phyloP scores from a whole-genome alignment of 2,113 vertebrate genomes.

The Sander lucioperca region DNA sequence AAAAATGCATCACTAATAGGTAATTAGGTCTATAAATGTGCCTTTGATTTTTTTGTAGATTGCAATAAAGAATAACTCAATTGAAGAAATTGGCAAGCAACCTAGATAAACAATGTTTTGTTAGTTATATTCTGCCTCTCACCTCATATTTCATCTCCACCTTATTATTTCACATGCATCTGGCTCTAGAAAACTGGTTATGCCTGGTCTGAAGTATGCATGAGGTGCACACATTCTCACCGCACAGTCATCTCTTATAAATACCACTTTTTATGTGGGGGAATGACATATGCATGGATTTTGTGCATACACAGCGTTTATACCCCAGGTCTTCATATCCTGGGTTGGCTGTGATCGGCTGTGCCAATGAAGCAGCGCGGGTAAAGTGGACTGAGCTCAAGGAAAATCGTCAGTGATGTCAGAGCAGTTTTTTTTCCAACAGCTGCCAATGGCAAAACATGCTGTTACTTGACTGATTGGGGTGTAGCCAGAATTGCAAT shows the following conservation, averaged over 20 bases:
- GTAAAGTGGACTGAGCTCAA: no score
- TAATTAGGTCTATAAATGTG: neutral
- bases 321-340: neutral
- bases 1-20: no score
- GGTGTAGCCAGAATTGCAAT: conserved; percentile 2
- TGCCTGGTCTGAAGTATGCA: neutral
- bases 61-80: neutral
- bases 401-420: no score
- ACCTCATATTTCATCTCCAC: neutral
- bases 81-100: neutral
- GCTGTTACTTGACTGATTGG: conserved; percentile 17
- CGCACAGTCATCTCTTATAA: neutral
- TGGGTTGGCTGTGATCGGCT: neutral
- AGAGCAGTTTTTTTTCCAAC: neutral
- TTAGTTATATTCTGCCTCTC: neutral
- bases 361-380: neutral
- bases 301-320: neutral
- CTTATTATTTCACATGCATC: neutral
- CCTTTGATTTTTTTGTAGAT: neutral
- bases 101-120: no score
- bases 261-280: neutral
- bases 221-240: neutral
- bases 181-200: neutral
- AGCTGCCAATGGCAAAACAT: conserved; percentile 21
- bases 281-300: neutral